These are phyloP conservation scores for Phoeniculus purpureus DNA, from an alignment of 2,797 vertebrate species.

Conservation along the genomic window DNA sequence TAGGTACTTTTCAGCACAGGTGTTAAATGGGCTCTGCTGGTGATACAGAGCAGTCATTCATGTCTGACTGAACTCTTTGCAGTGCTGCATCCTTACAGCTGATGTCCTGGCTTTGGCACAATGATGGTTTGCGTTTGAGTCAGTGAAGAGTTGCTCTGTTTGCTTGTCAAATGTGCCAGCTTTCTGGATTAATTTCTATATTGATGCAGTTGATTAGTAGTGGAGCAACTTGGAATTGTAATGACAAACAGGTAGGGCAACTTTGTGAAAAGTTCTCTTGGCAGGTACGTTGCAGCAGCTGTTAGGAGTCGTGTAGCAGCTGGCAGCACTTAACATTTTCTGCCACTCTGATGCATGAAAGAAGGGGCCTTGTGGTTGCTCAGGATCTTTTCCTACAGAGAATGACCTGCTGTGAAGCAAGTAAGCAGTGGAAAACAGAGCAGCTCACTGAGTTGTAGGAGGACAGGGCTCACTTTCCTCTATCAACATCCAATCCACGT, in stretches of 20 bases:
- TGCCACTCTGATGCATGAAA: background rate
- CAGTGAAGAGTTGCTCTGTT: rapidly evolving
- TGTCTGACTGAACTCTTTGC: background rate
- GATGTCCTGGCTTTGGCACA: rapidly evolving
- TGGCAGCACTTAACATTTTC: background rate
- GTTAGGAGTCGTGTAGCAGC: background rate
- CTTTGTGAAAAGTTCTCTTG: background rate
- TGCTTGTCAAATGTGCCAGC: background rate
- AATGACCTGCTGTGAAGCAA: background rate
- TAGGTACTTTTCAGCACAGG: background rate
- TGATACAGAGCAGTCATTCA: background rate
- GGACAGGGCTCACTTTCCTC: background rate
- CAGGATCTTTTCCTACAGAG: background rate
- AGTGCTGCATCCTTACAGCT: background rate
- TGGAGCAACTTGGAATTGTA: background rate
- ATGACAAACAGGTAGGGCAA: background rate
- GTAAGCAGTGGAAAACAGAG: background rate
- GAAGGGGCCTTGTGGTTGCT: background rate
- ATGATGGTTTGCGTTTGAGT: background rate
- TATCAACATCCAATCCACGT: background rate
- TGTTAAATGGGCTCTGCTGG: background rate
- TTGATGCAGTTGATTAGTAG: background rate
- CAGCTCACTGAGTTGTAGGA: background rate
- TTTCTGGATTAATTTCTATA: background rate
- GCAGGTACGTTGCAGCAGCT: background rate